Base-by-base conservation (phyloP, 2,888 invertebrate species). In the Diarsia rubi region DNA sequence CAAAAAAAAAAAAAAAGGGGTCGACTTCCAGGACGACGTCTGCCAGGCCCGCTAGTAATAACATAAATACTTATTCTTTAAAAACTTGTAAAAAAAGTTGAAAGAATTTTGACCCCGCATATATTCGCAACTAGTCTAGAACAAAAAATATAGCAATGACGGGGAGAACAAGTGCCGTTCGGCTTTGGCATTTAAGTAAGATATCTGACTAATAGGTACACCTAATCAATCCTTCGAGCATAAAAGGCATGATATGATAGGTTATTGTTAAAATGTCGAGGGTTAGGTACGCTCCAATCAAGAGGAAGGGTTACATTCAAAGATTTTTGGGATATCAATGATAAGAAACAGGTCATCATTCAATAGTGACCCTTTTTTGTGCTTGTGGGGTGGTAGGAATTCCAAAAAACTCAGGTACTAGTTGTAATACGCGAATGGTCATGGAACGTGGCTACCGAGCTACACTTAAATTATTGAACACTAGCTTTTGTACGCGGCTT, bases 301-400 rank as follows among this genome's bases (percentile, higher is more conserved):
- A 62, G 59, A 24, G 52, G 47, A 75, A 62, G 52, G 47, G 54
- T 81, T 74, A 19, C 12, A 79, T 59, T 63, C 49, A 45, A 73
- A 27, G 12, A 27, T 42, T 21, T 24, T 11, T 45, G 59, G 75
- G 54, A 60, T 19, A 11, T 75, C 52, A 78, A 74, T 60, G 59
- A 47, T 24, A 11, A 21, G 73, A n/a, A 42, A 27, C 49, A 59
- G 59, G 37, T 27, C 45, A 14, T 14, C 24, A 44, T 57, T 77
- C 19, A 80, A 77, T 67, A 49, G 54, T 16, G 67, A 44, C 62
- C 75, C 37, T 75, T 78, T 78, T 81, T 81, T 81, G n/a, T 47
- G 60, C 24, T 49, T 27, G 42, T 75, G 47, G 4, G 42, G n/a
- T 60, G 12, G 45, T 66, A 24, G 9, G 54, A 21, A 11, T 45